Base-by-base conservation (phyloP, 2,888 invertebrate species). In the Synergus umbraculus region DNA sequence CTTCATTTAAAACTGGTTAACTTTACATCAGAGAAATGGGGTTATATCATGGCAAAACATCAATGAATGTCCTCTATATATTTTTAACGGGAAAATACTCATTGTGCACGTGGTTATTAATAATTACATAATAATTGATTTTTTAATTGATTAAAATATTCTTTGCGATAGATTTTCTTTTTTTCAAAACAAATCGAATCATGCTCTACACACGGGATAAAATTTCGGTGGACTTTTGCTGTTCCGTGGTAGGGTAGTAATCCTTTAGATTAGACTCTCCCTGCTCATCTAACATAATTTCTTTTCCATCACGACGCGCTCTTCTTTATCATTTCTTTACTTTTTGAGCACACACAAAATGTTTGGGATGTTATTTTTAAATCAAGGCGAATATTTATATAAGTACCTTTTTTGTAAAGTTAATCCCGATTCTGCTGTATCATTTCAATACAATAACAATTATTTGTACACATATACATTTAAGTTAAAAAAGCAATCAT, bases 191-290 rank as follows among this genome's bases (percentile, higher is more conserved):
- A 29, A 29, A 29, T 29, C 54, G 37, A 37, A 73, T 73, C 37
- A n/a, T 58, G 37, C n/a, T 54, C n/a, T 73, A 37, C 37, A 73
- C 18, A 73, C 18, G n/a, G 41, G 73, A 58, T 73, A 73, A 54
- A 73, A 73, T 73, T 73, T 73, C 54, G 22, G 54, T 37, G 37
- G 37, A 54, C 73, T 73, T 41, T 73, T 37, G 73, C 73, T 54
- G 54, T 73, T 73, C 73, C 54, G 41, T 37, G 13, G 29, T 73
- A 73, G 73, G 73, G 73, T 54, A 41, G 73, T 73, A 73, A 73
- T 73, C 69, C 69, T 73, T 22, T 22, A 22, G 22, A 22, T n/a
- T 41, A 54, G 49, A 73, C 54, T 73, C 73, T 73, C 73, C 73
- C 54, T 54, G 12, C 54, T 73, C 73, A 73, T 73, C 73, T 73